phyloP scores from a whole-genome alignment of 1,140 invertebrate species.

The Tribolium castaneum region DNA sequence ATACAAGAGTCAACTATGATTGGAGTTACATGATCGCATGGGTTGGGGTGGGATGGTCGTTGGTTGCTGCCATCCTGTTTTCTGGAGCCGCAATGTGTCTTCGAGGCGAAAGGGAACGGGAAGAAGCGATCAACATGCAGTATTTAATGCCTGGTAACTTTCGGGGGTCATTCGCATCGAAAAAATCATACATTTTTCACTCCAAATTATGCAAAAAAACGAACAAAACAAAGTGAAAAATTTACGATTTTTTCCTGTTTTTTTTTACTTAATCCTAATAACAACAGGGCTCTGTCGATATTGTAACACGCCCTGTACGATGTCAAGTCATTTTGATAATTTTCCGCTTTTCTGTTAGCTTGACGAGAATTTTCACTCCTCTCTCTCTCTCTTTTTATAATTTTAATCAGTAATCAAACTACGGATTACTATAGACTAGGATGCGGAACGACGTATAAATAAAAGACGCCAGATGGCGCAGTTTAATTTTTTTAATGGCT shows the following conservation, averaged over 20 bases:
- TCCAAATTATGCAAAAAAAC: neutral
- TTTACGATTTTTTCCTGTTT: neutral
- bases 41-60: constrained; percentile 90
- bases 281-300: neutral
- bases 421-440: too few relatives aligned
- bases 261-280: neutral
- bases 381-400: too few relatives aligned
- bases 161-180: constrained; percentile 26
- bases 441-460: too few relatives aligned
- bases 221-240: neutral
- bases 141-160: constrained; percentile 95
- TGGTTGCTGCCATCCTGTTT: constrained; percentile 90
- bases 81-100: constrained; percentile 93
- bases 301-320: constrained; percentile 3
- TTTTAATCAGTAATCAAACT: too few relatives aligned
- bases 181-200: neutral
- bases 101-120: constrained; percentile 89
- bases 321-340: neutral
- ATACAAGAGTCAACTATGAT: constrained; percentile 88
- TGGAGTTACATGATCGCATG: constrained; percentile 96
- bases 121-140: constrained; percentile 96
- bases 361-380: neutral
- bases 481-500: too few relatives aligned
- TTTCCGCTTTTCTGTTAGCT: constrained; percentile 16
- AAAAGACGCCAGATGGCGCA: too few relatives aligned